Percentiles rank a stretch among this genome's conserved stretches.
Evolutionary conservation across 1,140 invertebrate species (phyloP).

Genomic region (Camponotus vicinus): DNA sequence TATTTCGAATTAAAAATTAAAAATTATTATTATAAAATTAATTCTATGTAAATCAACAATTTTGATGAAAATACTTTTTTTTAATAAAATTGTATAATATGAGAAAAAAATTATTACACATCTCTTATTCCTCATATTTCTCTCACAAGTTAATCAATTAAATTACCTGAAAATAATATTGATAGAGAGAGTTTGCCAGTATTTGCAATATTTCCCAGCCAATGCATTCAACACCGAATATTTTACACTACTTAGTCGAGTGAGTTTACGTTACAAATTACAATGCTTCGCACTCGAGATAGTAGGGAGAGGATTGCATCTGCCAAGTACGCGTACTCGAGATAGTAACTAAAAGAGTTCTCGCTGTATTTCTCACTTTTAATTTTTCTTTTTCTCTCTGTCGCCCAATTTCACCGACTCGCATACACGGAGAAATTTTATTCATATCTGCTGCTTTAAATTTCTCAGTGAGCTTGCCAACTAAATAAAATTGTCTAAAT

Average conservation of each 20-base stretch:
- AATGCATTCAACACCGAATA: slow-evolving; percentile 1
- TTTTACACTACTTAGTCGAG: slow-evolving; percentile 35
- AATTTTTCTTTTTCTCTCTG: slow-evolving; percentile 43
- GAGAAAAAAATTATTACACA: neutral
- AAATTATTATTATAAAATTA: neutral
- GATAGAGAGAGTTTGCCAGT: neutral
- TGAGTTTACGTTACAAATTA: slow-evolving; percentile 51
- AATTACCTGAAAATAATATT: slow-evolving; percentile 27
- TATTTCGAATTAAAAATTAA: neutral
- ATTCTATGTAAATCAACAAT: neutral
- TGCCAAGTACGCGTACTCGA: slow-evolving; percentile 17
- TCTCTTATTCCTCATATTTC: neutral
- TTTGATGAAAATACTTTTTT: neutral
- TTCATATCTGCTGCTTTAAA: slow-evolving; percentile 42
- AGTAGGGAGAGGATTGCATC: slow-evolving; percentile 16
- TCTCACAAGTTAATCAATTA: neutral
- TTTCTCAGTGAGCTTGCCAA: slow-evolving; percentile 47
- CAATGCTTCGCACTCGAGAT: slow-evolving; percentile 22
- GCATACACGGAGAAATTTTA: neutral
- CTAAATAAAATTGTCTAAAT: slow-evolving; percentile 56
- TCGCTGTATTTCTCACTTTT: neutral
- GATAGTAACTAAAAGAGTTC: slow-evolving; percentile 39
- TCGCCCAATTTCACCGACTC: slow-evolving; percentile 10
- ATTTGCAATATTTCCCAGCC: neutral
- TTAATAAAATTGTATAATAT: neutral